Base-by-base conservation (phyloP, 64 coral and sea anemone species). In the Astreopora myriophthalma region DNA sequence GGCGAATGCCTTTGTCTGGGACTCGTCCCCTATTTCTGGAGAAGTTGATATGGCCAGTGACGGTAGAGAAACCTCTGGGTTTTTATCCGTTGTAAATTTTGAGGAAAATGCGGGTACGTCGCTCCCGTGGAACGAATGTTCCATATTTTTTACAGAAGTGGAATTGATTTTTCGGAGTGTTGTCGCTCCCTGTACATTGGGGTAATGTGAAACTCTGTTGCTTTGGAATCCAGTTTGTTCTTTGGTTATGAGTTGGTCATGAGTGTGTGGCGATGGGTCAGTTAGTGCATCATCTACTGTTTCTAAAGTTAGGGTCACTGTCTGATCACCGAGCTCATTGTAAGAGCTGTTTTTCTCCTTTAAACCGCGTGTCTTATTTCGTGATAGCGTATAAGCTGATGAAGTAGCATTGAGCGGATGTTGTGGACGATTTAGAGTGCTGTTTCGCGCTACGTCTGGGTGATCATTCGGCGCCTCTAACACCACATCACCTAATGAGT, bases 91-190 rank as follows among this genome's bases (percentile, higher is more conserved):
- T 8, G 22, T 24, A 24, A 39, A 25, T 8, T 39, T 31, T 64
- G 52, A 63, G 3, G 25, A 19, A 10, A 58, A 1, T 11, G 28
- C 23, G 35, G 79, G 57, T 5, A 38, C 30, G 14, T 83, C 55
- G 8, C 19, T 61, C n/a, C 65, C 51, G 5, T 19, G 8, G 22
- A 83, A 83, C 10, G 48, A 65, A 37, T 83, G 79, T 23, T 63
- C 79, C 8, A 38, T 65, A 12, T 83, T 26, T 31, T 64, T 83
- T 0, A 22, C 8, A 38, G 20, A 8, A 0, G 79, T 83, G 32
- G 79, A n/a, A 29, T 83, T 83, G 32, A 83, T 83, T 60, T 83
- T 83, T 11, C 79, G 55, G 10, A 83, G 31, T 26, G 79, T 83
- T 64, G 20, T 34, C 28, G 57, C 49, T 38, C 28, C 60, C 8